Percentiles rank a stretch among this genome's conserved stretches.
Conservation (phyloP, 1,140 invertebrate genomes). For the Sweltsa coloradensis region DNA sequence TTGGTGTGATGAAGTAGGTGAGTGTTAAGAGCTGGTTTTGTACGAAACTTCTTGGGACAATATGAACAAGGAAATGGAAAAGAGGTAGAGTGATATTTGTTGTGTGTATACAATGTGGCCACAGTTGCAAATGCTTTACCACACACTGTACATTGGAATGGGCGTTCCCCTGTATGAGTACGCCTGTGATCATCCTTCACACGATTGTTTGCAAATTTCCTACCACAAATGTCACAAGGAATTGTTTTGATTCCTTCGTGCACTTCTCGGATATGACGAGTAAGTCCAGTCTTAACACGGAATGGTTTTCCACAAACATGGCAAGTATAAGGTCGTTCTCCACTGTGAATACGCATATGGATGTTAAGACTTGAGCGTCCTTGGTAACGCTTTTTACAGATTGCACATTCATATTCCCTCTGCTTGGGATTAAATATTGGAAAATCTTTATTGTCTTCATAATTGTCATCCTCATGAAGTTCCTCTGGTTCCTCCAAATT, state of each 20-base stretch:
- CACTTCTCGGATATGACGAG: constrained; percentile 10
- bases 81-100: constrained; percentile 33
- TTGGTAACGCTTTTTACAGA: constrained; percentile 13
- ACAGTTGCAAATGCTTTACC: background rate
- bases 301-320: constrained; percentile 15
- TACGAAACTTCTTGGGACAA: constrained; percentile 29
- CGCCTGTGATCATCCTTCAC: background rate
- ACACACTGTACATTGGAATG: background rate
- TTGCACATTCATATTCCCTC: constrained; percentile 30
- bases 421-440: background rate
- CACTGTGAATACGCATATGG: constrained; percentile 15
- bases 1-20: background rate
- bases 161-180: background rate
- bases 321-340: constrained; percentile 14
- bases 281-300: constrained; percentile 15
- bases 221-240: background rate
- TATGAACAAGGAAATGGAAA: constrained; percentile 31
- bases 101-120: background rate
- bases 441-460: too few relatives aligned
- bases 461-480: too few relatives aligned
- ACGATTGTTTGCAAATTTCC: background rate
- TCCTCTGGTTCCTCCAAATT: too few relatives aligned
- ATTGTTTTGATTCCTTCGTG: background rate
- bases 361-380: constrained; percentile 14
- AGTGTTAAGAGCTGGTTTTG: constrained; percentile 12